These are phyloP conservation scores for Mycogona germanica DNA, from an alignment of 2,888 invertebrate genomes.

Conservation along the genomic window DNA sequence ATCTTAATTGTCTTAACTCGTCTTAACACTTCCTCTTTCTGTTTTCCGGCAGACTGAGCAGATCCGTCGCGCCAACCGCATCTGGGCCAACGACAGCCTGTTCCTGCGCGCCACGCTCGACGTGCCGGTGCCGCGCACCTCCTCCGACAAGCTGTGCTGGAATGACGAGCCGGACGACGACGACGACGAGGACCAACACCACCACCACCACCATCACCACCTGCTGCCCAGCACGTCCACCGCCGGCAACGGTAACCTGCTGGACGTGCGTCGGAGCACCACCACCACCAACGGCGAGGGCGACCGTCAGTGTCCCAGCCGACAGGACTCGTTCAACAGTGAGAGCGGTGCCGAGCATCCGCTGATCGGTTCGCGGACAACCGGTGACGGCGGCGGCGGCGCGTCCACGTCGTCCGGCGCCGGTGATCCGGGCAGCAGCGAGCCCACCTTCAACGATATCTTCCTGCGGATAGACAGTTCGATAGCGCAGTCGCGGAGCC, in stretches of 20 bases:
- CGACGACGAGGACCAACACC: no score
- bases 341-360: no score
- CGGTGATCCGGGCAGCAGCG: conserved; percentile 25
- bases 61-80: conserved; percentile 75
- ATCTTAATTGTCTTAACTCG: not conserved
- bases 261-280: no score
- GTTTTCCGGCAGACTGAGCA: conserved; percentile 62
- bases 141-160: conserved; percentile 1
- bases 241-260: no score
- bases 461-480: conserved; percentile 35
- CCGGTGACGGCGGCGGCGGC: no score
- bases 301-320: no score
- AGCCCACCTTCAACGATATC: conserved; percentile 33
- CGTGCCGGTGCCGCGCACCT: conserved; percentile 47
- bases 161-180: conserved; percentile 1
- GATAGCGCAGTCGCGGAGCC: conserved; percentile 34
- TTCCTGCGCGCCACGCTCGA: conserved; percentile 77
- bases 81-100: conserved; percentile 87
- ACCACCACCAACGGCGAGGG: no score
- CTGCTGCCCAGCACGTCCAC: no score
- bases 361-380: no score
- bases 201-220: no score
- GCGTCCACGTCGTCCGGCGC: no score
- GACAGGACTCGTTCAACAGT: no score
- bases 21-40: not conserved